phyloP scores from a whole-genome alignment of 2,113 vertebrate species.

The Rissa tridactyla region DNA sequence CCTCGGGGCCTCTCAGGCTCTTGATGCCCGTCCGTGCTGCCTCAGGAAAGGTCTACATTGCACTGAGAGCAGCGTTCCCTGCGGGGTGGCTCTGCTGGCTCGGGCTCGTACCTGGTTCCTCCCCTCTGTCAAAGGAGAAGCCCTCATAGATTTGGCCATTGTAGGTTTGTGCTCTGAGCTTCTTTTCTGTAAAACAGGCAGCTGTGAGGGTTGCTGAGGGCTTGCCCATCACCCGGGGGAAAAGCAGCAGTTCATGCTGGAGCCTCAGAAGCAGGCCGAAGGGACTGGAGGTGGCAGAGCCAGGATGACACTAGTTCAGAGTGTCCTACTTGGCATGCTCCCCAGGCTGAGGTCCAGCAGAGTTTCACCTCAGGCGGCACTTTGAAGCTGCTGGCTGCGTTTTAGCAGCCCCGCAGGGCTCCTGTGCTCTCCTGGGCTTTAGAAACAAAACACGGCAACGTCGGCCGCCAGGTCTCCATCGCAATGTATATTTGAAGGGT shows the following conservation, averaged over 20 bases:
- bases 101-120: accelerated
- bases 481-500: neutral
- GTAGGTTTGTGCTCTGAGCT: neutral
- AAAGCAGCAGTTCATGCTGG: neutral
- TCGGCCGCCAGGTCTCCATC: neutral
- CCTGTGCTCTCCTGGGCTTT: neutral
- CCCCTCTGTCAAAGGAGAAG: neutral
- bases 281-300: neutral
- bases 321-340: neutral
- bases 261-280: neutral
- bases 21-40: neutral
- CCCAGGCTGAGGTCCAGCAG: neutral
- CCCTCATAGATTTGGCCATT: neutral
- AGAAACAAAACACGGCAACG: neutral
- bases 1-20: neutral
- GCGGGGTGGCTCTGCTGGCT: neutral
- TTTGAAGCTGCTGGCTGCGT: neutral
- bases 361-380: neutral
- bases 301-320: neutral
- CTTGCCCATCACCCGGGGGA: neutral
- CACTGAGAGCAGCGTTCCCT: neutral
- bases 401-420: accelerated
- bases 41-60: neutral
- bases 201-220: neutral
- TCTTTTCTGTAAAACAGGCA: neutral